Evolutionary conservation across 2,797 vertebrate genomes (phyloP), one percentile per base, ranked within the genome.

Genomic region (Mionectes olivaceus): DNA sequence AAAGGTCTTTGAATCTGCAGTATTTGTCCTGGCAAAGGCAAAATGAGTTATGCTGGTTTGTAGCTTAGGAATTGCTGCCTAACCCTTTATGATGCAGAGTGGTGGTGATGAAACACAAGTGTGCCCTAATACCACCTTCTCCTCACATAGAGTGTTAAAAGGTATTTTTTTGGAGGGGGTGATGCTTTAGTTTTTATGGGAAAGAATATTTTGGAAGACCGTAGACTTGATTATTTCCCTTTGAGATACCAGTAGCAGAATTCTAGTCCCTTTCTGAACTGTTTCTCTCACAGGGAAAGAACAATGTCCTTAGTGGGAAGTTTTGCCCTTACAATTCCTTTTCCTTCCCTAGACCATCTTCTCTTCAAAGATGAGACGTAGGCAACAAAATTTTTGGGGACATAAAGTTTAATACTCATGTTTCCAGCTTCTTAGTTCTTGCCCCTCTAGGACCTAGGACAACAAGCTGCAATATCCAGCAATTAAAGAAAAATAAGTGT

Each of bases 401-500:
- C 46, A 60, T 0, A 23, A 15, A 80, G 60, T 86, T 68, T 75
- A 94, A 57, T 28, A 64, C 16, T 60, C 15, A 5, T 27, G 50
- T 59, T 88, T 78, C 69, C 90, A 82, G n/a, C 49, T 83, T 84
- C 81, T 82, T 87, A 30, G 87, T 91, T 77, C 43, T 96, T 3
- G 9, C 33, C 3, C 4, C n/a, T 92, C 53, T 43, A 75, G 50
- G 32, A 70, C 50, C 35, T 93, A 63, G 49, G 87, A 89, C 50
- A 81, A 81, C 33, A 86, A 37, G 35, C 92, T 93, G 65, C 76
- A 83, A 64, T 27, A 86, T 91, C 77, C 87, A 93, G 39, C 50
- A 92, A 65, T 77, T 92, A 78, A 93, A 87, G 61, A 89, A 91
- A 90, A 96, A 94, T 81, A 95, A 93, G 91, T 52, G 79, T 86